These are phyloP conservation scores for Isurus oxyrinchus DNA, from an alignment of 2,113 vertebrate species.

Conservation along the genomic window DNA sequence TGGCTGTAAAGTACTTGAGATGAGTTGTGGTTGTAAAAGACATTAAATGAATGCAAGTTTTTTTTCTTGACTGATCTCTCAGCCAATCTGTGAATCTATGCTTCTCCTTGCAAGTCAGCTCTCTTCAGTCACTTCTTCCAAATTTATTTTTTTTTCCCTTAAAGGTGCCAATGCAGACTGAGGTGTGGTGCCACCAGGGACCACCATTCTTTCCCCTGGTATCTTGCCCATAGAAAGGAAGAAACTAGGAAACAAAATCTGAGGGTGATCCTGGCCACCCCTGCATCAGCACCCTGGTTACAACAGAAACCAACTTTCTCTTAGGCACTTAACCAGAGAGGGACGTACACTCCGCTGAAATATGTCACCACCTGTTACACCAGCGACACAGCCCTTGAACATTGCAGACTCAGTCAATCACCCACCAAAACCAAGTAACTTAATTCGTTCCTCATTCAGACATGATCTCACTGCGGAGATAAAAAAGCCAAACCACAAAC, in stretches of 20 bases:
- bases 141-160: neutral
- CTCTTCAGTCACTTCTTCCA: neutral
- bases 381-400: neutral
- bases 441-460: neutral
- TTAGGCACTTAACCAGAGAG: neutral
- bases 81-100: neutral
- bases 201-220: neutral
- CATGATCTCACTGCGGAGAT: slow-evolving; percentile 2
- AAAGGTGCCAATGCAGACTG: neutral
- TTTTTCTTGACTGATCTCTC: neutral
- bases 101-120: neutral
- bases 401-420: neutral
- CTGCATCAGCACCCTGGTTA: neutral
- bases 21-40: neutral
- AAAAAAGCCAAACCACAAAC: neutral
- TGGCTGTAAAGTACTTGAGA: neutral
- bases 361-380: neutral
- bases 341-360: neutral
- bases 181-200: neutral
- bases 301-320: neutral
- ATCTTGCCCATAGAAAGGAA: neutral
- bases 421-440: neutral
- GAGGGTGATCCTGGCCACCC: neutral
- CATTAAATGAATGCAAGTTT: neutral
- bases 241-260: neutral